phyloP scores from a whole-genome alignment of 2,113 vertebrate species.

The Muscicapa adusta region DNA sequence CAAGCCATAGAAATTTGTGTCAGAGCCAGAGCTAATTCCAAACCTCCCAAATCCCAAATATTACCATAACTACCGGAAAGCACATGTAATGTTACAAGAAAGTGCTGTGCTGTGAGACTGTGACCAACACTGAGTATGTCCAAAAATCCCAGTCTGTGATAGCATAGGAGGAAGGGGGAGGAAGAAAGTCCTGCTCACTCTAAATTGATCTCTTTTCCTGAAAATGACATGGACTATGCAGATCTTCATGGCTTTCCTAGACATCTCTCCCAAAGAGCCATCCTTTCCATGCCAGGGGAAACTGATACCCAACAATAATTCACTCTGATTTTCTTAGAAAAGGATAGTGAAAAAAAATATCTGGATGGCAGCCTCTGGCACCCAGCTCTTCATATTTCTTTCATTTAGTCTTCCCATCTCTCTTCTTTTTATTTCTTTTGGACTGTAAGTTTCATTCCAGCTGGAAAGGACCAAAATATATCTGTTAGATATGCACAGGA shows the following conservation, averaged over 20 bases:
- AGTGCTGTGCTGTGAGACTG: not conserved
- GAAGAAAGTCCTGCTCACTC: not conserved
- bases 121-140: not conserved
- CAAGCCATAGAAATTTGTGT: not conserved
- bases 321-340: not conserved
- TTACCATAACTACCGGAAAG: not conserved
- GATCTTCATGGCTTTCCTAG: not conserved
- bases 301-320: not conserved
- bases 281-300: not conserved
- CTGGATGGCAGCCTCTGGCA: conserved; percentile 9
- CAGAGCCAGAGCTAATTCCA: not conserved
- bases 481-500: not conserved
- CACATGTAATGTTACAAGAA: not conserved
- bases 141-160: not conserved
- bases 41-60: not conserved
- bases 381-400: not conserved
- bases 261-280: not conserved
- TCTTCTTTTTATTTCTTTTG: not conserved
- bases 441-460: not conserved
- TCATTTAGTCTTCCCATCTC: not conserved
- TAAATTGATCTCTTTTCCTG: not conserved
- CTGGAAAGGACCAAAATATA: not conserved
- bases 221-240: not conserved
- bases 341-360: not conserved
- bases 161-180: not conserved